Conservation (phyloP, 2,113 vertebrate genomes). For the Pelodiscus sinensis region DNA sequence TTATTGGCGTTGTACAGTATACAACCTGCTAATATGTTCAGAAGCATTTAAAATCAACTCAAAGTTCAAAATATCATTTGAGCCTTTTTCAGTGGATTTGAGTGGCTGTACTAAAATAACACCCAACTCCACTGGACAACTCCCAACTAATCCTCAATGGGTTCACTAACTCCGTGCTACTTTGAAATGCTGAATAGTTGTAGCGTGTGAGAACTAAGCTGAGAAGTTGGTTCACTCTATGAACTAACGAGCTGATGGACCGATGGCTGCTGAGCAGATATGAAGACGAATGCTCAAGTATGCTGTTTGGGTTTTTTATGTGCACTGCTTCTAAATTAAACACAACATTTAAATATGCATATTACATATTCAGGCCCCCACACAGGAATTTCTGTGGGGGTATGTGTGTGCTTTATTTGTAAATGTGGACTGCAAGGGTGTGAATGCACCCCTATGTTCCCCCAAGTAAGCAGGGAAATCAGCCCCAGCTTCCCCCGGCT, state of each 20-base stretch:
- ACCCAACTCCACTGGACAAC: neutral
- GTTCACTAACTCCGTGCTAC: neutral
- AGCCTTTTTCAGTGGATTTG: neutral
- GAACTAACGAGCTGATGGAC: neutral
- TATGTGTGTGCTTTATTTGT: too few species aligned
- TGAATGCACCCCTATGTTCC: too few species aligned
- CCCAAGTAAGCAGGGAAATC: too few species aligned
- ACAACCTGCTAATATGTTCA: neutral
- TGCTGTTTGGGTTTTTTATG: neutral
- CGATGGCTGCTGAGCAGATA: neutral
- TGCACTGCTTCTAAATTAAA: neutral
- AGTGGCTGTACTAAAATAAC: neutral
- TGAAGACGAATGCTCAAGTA: neutral
- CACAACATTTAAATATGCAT: neutral
- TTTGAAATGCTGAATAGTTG: neutral
- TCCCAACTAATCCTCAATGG: neutral
- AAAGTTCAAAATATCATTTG: neutral
- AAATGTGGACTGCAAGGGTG: too few species aligned
- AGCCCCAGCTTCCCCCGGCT: too few species aligned
- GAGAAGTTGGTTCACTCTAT: neutral
- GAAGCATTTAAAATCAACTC: neutral
- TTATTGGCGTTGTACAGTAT: neutral
- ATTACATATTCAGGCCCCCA: neutral
- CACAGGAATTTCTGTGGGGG: too few species aligned
- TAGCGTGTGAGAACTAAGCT: neutral